Evolutionary conservation across 2,113 vertebrate species (phyloP).

Genomic region (Monopterus albus): DNA sequence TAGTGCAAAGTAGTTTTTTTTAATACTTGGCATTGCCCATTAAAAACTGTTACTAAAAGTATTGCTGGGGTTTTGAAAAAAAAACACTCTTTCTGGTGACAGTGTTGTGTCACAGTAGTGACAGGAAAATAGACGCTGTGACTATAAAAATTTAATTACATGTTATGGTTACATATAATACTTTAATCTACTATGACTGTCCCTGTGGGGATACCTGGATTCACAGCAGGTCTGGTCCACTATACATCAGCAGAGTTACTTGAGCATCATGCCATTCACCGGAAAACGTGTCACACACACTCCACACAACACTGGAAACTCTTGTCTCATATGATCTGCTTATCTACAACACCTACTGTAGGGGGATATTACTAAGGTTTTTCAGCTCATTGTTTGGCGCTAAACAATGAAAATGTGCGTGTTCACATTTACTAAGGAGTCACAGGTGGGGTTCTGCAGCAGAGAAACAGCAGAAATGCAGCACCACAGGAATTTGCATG

Average conservation of each 20-base stretch:
- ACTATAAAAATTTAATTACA: neutral
- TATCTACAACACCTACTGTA: neutral
- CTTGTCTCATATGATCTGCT: neutral
- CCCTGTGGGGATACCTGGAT: slow-evolving; percentile 4
- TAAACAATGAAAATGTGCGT: too few species aligned
- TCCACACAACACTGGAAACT: neutral
- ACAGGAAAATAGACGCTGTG: neutral
- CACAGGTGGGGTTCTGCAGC: too few species aligned
- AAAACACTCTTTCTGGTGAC: neutral
- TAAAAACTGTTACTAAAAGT: neutral
- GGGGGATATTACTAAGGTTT: too few species aligned
- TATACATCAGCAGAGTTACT: neutral
- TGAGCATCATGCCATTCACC: neutral
- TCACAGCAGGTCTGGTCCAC: neutral
- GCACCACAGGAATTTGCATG: too few species aligned
- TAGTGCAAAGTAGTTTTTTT: too few species aligned
- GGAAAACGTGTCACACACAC: neutral
- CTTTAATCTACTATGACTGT: slow-evolving; percentile 8
- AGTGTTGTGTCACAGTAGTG: neutral
- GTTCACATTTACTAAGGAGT: too few species aligned
- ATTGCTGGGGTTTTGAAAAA: neutral
- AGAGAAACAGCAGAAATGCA: too few species aligned
- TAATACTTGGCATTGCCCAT: neutral
- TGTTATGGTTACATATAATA: slow-evolving; percentile 15
- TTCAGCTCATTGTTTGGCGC: too few species aligned